These are phyloP conservation scores for Macquaria ambigua DNA, from an alignment of 2,113 vertebrate species.

Conservation along the genomic window DNA sequence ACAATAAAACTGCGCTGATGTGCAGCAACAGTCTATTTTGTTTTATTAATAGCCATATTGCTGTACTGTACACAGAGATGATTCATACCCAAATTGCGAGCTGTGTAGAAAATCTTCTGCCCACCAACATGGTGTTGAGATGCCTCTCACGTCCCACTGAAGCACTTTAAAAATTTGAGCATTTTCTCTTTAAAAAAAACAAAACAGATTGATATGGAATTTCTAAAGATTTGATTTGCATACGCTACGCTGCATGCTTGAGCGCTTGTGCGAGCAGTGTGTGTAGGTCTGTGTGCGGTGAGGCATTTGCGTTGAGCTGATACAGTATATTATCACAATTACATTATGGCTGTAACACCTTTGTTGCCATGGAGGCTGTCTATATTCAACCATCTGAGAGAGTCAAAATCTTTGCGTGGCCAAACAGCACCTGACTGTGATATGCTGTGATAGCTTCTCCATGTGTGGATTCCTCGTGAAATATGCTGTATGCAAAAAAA, in stretches of 20 bases:
- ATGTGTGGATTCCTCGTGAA: constrained; percentile 10
- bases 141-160: constrained; percentile 59
- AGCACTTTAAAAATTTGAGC: constrained; percentile 51
- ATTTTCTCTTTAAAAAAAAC: constrained; percentile 26
- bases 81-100: constrained; percentile 60
- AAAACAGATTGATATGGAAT: constrained; percentile 37
- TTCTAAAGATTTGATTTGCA: constrained; percentile 47
- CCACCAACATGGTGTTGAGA: constrained; percentile 47
- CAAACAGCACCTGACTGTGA: constrained; percentile 27
- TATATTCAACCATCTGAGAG: constrained; percentile 47
- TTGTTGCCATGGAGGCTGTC: constrained; percentile 58
- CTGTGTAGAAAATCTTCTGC: constrained; percentile 51
- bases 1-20: constrained; percentile 16
- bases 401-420: constrained; percentile 39
- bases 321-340: constrained; percentile 54
- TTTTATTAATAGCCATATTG: constrained; percentile 65
- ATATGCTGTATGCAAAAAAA: background rate
- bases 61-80: constrained; percentile 44
- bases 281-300: constrained; percentile 15
- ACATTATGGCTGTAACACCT: constrained; percentile 52
- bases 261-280: constrained; percentile 15
- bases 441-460: background rate
- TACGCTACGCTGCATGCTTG: constrained; percentile 41
- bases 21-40: constrained; percentile 20
- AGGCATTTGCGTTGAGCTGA: constrained; percentile 32